Percentiles rank a stretch among this genome's conserved stretches.
Conservation (phyloP, 2,888 invertebrate genomes). For the Lasioglossum oenotherae region DNA sequence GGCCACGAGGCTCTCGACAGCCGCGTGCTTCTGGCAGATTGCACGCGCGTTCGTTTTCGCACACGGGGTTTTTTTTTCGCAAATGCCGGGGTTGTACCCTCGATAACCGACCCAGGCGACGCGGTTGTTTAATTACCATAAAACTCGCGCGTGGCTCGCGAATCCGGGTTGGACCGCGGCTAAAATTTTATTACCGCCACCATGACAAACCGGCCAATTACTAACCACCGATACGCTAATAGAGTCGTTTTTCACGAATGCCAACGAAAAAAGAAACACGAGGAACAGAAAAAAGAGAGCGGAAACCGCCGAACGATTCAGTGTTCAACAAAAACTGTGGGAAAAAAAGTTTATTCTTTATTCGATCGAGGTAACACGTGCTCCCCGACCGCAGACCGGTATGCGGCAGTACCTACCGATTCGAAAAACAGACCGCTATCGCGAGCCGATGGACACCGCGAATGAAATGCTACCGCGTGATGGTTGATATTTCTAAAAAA, state of each 20-base stretch:
- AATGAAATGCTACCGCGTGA: slow-evolving; percentile 18
- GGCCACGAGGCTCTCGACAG: slow-evolving; percentile 63
- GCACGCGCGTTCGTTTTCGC: slow-evolving; percentile 45
- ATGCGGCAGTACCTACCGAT: not conserved
- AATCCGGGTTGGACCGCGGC: slow-evolving; percentile 31
- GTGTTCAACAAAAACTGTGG: not conserved
- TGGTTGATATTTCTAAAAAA: not conserved
- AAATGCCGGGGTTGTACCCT: not conserved
- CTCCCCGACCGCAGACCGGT: slow-evolving; percentile 36
- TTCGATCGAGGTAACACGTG: slow-evolving; percentile 38
- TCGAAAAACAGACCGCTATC: slow-evolving; percentile 10
- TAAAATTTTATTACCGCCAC: slow-evolving; percentile 52
- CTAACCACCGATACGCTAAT: slow-evolving; percentile 51
- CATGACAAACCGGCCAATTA: slow-evolving; percentile 51
- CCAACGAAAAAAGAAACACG: not conserved
- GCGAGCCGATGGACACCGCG: slow-evolving; percentile 18
- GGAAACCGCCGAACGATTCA: not conserved
- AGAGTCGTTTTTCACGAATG: slow-evolving; percentile 19
- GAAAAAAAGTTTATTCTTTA: slow-evolving; percentile 46
- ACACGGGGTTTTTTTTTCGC: slow-evolving; percentile 16
- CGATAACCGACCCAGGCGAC: slow-evolving; percentile 53
- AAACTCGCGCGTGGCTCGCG: slow-evolving; percentile 37
- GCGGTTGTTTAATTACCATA: slow-evolving; percentile 60
- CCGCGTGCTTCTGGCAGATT: slow-evolving; percentile 74
- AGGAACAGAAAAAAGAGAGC: not conserved